These are phyloP conservation scores for Acanthaster planci DNA, from an alignment of 35 echinoderm and acorn worm genomes.

Conservation along the genomic window DNA sequence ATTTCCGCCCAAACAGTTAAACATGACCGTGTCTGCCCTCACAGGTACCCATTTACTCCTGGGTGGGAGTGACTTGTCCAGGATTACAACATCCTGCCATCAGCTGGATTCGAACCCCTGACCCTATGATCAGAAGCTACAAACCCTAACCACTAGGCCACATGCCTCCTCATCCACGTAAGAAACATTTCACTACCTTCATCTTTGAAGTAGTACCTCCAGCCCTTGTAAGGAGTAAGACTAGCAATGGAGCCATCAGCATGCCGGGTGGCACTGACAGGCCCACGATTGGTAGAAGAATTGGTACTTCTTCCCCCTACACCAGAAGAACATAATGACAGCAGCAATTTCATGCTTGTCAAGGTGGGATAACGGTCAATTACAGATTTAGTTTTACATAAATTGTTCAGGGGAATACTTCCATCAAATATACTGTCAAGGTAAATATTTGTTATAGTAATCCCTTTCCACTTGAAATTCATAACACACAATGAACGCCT, in stretches of 20 bases:
- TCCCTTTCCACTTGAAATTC: too few relatives aligned
- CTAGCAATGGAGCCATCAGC: constrained; percentile 43
- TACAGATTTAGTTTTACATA: too few relatives aligned
- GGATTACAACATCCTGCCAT: too few relatives aligned
- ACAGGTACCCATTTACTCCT: too few relatives aligned
- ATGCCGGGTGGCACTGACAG: constrained; percentile 52
- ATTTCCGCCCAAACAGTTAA: not conserved
- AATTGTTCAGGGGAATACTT: too few relatives aligned
- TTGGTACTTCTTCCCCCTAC: constrained; percentile 8
- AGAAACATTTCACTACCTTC: constrained; percentile 49
- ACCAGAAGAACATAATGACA: not conserved
- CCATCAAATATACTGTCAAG: too few relatives aligned
- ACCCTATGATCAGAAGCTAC: not conserved
- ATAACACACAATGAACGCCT: too few relatives aligned
- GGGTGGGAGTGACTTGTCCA: too few relatives aligned
- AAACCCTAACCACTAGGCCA: not conserved
- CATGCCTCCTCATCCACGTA: not conserved
- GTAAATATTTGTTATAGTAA: too few relatives aligned
- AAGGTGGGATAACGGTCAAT: not conserved
- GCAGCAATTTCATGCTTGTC: not conserved
- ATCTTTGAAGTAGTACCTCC: constrained; percentile 86
- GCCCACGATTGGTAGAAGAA: constrained; percentile 37
- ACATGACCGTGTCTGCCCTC: too few relatives aligned
- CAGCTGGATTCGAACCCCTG: too few relatives aligned
- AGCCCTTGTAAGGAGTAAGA: constrained; percentile 77